Conservation (phyloP, 23 tunicate species). For the Corella eumyota region DNA sequence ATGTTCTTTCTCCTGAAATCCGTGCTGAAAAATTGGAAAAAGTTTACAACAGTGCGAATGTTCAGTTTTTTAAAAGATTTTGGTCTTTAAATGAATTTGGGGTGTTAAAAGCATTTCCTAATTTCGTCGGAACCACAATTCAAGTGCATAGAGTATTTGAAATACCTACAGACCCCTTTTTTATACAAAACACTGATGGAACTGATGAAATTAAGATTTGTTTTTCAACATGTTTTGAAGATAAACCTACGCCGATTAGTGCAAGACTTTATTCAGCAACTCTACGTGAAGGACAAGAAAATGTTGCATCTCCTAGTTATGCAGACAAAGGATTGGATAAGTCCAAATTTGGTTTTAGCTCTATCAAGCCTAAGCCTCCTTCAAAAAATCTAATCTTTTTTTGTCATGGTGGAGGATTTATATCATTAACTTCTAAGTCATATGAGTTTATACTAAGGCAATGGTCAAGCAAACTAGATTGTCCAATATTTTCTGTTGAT, state of each 20-base stretch:
- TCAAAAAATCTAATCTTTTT: constrained; percentile 60
- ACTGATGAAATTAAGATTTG: neutral
- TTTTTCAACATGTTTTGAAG: constrained; percentile 7
- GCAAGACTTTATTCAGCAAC: constrained; percentile 43
- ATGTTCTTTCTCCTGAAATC: constrained; percentile 52
- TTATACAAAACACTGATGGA: constrained; percentile 3
- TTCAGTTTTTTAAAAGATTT: constrained; percentile 44
- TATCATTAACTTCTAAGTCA: constrained; percentile 55
- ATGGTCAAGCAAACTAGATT: constrained; percentile 58
- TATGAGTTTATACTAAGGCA: constrained; percentile 63
- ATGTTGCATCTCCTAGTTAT: constrained; percentile 34
- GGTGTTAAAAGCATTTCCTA: constrained; percentile 44
- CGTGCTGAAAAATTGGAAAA: constrained; percentile 49
- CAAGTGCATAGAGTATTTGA: constrained; percentile 48
- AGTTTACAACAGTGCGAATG: constrained; percentile 54
- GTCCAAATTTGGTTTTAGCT: constrained; percentile 31
- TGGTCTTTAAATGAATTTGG: constrained; percentile 53
- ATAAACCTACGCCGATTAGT: constrained; percentile 3
- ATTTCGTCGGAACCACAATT: constrained; percentile 46
- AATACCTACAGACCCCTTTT: constrained; percentile 22
- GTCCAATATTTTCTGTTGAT: constrained; percentile 54
- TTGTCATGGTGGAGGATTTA: constrained; percentile 78
- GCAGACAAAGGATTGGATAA: constrained; percentile 57
- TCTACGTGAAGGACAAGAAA: constrained; percentile 62
- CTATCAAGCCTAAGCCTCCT: constrained; percentile 11